A percentile compares a stretch with the other conserved stretches of the same genome.
Evolutionary conservation across 2,888 invertebrate genomes (phyloP).

Genomic region (Nomada ruficornis): DNA sequence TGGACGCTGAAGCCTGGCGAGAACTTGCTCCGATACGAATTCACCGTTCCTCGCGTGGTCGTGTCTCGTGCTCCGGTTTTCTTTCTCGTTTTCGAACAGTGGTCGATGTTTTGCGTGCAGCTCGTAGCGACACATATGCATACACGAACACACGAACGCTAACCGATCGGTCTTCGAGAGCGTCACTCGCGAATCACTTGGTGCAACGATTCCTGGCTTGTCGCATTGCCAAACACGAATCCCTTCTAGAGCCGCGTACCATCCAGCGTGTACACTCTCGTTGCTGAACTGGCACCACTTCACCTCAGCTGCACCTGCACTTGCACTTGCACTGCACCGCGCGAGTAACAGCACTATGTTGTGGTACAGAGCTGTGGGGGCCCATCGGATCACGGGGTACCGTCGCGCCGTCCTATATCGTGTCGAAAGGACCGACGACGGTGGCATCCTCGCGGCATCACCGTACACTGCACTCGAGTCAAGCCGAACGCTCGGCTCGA

Average conservation of each 20-base stretch:
- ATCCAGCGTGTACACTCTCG: slow-evolving; percentile 34
- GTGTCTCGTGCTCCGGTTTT: not conserved
- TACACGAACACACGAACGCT: slow-evolving; percentile 5
- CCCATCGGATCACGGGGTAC: slow-evolving; percentile 64
- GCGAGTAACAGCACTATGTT: slow-evolving; percentile 43
- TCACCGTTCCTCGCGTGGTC: slow-evolving; percentile 13
- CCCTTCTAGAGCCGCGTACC: slow-evolving; percentile 32
- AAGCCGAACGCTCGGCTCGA: slow-evolving; percentile 59
- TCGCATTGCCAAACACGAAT: slow-evolving; percentile 42
- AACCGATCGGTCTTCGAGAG: slow-evolving; percentile 16
- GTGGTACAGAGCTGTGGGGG: slow-evolving; percentile 53
- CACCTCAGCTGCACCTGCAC: slow-evolving; percentile 66
- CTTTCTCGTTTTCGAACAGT: not conserved
- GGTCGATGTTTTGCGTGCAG: not conserved
- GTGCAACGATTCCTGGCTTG: slow-evolving; percentile 14
- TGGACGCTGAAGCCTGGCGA: slow-evolving; percentile 6
- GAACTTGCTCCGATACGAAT: slow-evolving; percentile 18
- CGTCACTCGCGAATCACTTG: slow-evolving; percentile 48
- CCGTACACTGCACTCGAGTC: slow-evolving; percentile 66
- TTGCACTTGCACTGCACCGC: slow-evolving; percentile 59
- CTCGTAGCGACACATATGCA: not conserved
- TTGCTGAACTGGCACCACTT: slow-evolving; percentile 50
- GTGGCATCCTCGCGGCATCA: slow-evolving; percentile 70
- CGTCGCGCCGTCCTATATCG: slow-evolving; percentile 60
- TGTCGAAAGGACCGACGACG: slow-evolving; percentile 59